These are phyloP conservation scores for Drosophila sordidula DNA, from an alignment of 2,888 invertebrate genomes.

Conservation along the genomic window DNA sequence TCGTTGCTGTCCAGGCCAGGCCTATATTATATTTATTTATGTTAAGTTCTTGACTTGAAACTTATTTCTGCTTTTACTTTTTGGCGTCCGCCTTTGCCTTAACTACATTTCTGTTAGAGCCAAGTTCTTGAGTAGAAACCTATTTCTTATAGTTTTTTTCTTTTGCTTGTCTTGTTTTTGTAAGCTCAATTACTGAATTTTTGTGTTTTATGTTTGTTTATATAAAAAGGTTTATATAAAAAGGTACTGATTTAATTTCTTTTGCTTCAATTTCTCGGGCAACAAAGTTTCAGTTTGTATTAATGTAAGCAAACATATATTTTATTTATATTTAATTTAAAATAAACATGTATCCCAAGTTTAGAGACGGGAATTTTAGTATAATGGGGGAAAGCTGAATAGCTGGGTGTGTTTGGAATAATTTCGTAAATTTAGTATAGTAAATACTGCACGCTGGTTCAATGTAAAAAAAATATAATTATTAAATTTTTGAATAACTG, in stretches of 20 bases:
- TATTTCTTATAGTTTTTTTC: background rate
- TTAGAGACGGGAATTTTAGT: no score
- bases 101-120: background rate
- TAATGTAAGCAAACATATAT: no score
- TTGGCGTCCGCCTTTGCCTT: background rate
- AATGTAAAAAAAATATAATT: no score
- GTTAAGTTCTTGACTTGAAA: conserved; percentile 11
- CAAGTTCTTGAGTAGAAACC: background rate
- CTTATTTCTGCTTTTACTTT: background rate
- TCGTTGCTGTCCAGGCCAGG: conserved; percentile 26
- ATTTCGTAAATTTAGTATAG: no score
- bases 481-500: no score
- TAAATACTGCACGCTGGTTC: no score
- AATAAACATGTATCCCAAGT: no score
- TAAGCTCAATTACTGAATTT: no score
- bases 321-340: no score
- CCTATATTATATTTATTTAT: conserved; percentile 25
- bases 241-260: background rate
- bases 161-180: no score
- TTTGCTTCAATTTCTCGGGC: background rate
- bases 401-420: no score
- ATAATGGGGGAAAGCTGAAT: no score
- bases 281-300: background rate
- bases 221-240: background rate
- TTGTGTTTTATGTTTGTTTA: background rate